Base-by-base conservation (phyloP, 1,140 invertebrate species). In the Halyomorpha halys region DNA sequence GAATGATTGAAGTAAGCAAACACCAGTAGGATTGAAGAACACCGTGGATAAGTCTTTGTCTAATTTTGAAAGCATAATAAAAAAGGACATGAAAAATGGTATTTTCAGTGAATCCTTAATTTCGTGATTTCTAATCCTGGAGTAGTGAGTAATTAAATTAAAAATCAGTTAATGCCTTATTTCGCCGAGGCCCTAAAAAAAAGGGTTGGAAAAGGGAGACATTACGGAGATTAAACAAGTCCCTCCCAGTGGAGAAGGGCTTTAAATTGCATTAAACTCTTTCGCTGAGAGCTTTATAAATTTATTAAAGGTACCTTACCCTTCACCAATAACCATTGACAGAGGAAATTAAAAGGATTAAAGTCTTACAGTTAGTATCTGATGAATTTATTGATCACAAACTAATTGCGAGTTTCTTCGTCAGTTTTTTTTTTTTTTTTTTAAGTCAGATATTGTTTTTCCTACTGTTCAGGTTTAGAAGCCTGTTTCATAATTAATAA, bases 131-230 rank as follows among this genome's bases (percentile, higher is more conserved):
- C n/a, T 49, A 49, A 49, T 49, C 19, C 47, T 14, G n/a, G 11
- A 39, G 34, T 39, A 39, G 19, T 21, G n/a, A 49, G 47, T 49
- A 49, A 49, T 49, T 49, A 49, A 49, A 49, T 49, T 49, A 49
- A 49, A 49, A 49, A 49, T 49, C 47, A 19, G 47, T 49, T 49
- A 49, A 49, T 49, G 47, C 47, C 47, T 49, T 21, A 49, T 49
- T 49, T 21, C 47, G n/a, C 19, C 19, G n/a, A 21, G n/a, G 3
- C n/a, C 19, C 47, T 49, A 49, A 19, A 49, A 47, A 18, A 49
- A 49, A 49, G 47, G 47, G 47, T 49, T 49, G n/a, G 47, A 13
- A 16, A 3, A 16, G 45, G 45, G 45, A 15, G 19, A 49, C 47
- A 49, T 49, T 49, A 49, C 47, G n/a, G 47, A 49, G 47, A 49